Conservation (phyloP, 2,113 vertebrate genomes). For the Bambusicola thoracicus region DNA sequence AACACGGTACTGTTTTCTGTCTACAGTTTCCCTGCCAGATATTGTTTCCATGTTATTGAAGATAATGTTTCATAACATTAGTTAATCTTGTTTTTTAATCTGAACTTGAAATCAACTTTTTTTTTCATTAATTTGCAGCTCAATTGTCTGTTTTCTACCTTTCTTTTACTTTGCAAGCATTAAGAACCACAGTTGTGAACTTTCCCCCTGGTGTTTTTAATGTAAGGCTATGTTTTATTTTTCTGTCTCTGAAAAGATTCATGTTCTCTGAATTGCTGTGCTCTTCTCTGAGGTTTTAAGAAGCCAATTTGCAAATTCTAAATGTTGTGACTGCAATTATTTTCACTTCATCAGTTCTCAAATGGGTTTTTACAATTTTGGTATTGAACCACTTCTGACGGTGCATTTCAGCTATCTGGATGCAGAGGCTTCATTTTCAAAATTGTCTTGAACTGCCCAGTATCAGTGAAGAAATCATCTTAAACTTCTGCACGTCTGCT, state of each 20-base stretch:
- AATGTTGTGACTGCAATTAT: conserved; percentile 74
- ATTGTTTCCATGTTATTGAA: not conserved
- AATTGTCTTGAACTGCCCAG: not conserved
- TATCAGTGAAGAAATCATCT: conserved; percentile 14
- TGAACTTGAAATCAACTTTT: not conserved
- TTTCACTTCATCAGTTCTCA: conserved; percentile 59
- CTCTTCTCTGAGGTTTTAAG: conserved; percentile 20
- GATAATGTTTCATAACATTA: not conserved
- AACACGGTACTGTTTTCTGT: not conserved
- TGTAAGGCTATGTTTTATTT: not conserved
- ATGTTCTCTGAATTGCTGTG: not conserved
- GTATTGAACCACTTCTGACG: conserved; percentile 37
- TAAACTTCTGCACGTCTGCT: conserved; percentile 5
- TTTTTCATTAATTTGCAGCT: not conserved
- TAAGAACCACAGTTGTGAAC: not conserved
- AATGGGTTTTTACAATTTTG: conserved; percentile 44
- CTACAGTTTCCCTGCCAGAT: not conserved
- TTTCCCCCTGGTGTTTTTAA: not conserved
- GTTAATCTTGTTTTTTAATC: not conserved
- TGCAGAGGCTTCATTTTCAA: not conserved
- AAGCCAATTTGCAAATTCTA: conserved; percentile 61
- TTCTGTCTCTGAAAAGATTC: not conserved
- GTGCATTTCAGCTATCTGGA: conserved; percentile 41
- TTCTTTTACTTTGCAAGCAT: not conserved
- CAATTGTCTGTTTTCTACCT: not conserved